These are phyloP conservation scores for Alloplasta piceator DNA, from an alignment of 2,888 invertebrate species.

Conservation along the genomic window DNA sequence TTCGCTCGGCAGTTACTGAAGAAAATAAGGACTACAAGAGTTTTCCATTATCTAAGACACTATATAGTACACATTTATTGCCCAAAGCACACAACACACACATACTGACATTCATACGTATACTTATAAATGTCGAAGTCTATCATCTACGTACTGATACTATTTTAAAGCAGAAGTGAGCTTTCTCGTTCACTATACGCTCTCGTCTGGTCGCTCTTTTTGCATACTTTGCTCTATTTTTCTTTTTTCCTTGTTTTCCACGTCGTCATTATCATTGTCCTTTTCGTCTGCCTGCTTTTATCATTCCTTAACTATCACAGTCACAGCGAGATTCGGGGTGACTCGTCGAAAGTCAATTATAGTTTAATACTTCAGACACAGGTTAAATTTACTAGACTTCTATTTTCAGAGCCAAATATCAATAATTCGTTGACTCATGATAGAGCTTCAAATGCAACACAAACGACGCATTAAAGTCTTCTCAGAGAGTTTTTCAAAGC, in stretches of 20 bases:
- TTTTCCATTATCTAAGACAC: slow-evolving; percentile 71
- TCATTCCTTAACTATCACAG: slow-evolving; percentile 35
- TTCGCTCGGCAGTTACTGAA: slow-evolving; percentile 52
- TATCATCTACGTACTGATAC: too few relatives aligned
- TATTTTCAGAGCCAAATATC: too few relatives aligned
- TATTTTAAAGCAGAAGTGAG: too few relatives aligned
- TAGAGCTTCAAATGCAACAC: too few relatives aligned
- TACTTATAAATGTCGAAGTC: too few relatives aligned
- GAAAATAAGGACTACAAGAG: slow-evolving; percentile 71
- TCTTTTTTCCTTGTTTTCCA: slow-evolving; percentile 1
- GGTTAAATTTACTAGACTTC: too few relatives aligned
- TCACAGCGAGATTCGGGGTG: slow-evolving; percentile 47
- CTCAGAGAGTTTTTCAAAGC: too few relatives aligned
- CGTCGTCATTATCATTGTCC: neutral
- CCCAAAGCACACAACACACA: neutral
- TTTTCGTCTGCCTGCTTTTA: neutral
- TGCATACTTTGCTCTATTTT: neutral
- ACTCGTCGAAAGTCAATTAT: slow-evolving; percentile 68
- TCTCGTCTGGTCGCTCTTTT: too few relatives aligned
- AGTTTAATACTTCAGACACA: too few relatives aligned
- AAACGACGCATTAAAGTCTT: too few relatives aligned
- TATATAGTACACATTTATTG: slow-evolving; percentile 10
- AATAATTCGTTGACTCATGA: too few relatives aligned
- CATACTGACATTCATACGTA: neutral
- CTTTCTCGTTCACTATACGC: too few relatives aligned